Percentiles rank a stretch among this genome's conserved stretches.
Evolutionary conservation across 1,140 invertebrate genomes (phyloP).

Genomic region (Procambarus virginalis): DNA sequence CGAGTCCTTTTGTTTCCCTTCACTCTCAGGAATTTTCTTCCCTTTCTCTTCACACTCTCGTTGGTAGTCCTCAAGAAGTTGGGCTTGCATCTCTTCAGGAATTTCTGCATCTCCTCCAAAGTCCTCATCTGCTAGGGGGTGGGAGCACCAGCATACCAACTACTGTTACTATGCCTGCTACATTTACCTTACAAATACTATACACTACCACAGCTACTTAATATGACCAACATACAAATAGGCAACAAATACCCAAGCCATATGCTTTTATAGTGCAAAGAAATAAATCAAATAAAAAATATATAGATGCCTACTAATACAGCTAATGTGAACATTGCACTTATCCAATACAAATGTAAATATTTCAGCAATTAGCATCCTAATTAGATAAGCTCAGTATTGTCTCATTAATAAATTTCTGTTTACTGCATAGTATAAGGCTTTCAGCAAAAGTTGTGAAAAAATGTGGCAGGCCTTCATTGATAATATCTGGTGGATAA

Average conservation of each 20-base stretch:
- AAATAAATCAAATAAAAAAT: not conserved
- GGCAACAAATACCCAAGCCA: not conserved
- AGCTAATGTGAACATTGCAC: not conserved
- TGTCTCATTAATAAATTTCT: too few species aligned
- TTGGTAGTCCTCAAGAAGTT: constrained; percentile 56
- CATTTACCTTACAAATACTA: constrained; percentile 11
- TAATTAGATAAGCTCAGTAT: not conserved
- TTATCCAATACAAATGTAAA: not conserved
- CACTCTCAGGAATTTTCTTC: constrained; percentile 23
- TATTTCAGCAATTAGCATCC: not conserved
- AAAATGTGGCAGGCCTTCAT: too few species aligned
- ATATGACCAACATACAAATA: not conserved
- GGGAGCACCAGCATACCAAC: constrained; percentile 47
- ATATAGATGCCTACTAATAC: not conserved
- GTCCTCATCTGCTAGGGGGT: constrained; percentile 57
- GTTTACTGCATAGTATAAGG: too few species aligned
- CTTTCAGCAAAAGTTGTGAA: too few species aligned
- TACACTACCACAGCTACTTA: not conserved
- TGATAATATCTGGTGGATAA: too few species aligned
- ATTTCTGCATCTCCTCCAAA: constrained; percentile 65
- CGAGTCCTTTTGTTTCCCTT: constrained; percentile 1
- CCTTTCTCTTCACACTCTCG: constrained; percentile 54
- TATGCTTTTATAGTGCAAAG: not conserved
- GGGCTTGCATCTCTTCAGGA: constrained; percentile 51
- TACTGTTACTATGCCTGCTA: constrained; percentile 40